Evolutionary conservation across 2,797 vertebrate genomes (phyloP).

Genomic region (Lutra lutra): DNA sequence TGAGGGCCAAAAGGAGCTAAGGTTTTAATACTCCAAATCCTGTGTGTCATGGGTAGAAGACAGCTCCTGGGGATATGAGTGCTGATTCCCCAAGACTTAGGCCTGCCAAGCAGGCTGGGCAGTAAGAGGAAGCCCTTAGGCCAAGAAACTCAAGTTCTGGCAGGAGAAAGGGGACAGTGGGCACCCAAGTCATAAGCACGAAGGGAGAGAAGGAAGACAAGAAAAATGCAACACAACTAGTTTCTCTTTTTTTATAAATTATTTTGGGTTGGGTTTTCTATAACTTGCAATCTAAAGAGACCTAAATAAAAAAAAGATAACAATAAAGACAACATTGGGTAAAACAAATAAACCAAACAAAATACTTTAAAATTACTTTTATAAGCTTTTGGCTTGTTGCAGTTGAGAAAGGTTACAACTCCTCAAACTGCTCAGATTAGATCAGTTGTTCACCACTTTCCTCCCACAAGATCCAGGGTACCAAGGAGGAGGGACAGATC

Average conservation of each 20-base stretch:
- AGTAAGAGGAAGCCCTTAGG: neutral
- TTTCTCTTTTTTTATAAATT: neutral
- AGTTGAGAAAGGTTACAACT: neutral
- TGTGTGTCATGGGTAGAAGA: neutral
- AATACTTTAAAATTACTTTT: neutral
- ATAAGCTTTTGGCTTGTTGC: neutral
- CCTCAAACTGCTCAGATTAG: neutral
- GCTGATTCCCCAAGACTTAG: neutral
- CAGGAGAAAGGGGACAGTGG: neutral
- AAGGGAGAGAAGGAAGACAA: neutral
- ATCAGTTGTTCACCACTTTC: neutral
- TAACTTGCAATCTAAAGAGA: neutral
- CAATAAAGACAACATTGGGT: neutral
- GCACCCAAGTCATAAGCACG: neutral
- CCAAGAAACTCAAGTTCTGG: neutral
- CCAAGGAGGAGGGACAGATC: neutral
- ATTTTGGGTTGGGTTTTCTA: neutral
- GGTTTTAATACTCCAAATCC: neutral
- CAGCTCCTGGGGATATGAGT: neutral
- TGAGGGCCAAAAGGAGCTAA: neutral
- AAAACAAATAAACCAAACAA: constrained; percentile 44
- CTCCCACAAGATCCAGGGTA: neutral
- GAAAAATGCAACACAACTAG: neutral
- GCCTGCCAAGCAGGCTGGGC: neutral
- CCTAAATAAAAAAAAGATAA: neutral